A percentile compares a stretch with the other conserved stretches of the same genome.
Conservation (phyloP, 2,797 vertebrate species). For the Botia almorhae region DNA sequence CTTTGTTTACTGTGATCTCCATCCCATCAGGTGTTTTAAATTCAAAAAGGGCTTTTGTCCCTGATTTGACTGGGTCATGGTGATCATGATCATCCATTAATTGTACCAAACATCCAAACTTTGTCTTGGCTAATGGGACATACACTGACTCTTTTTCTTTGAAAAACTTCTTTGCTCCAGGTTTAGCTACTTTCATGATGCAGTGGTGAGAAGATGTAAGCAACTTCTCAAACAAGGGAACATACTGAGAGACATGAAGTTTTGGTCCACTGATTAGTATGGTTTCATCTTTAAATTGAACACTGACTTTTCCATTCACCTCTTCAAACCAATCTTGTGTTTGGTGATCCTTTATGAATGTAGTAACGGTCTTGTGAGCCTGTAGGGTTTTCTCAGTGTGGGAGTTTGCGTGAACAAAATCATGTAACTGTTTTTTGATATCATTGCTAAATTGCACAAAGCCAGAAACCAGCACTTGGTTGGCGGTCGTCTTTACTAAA, state of each 20-base stretch:
- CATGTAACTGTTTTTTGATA: slow-evolving; percentile 63
- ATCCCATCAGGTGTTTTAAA: slow-evolving; percentile 71
- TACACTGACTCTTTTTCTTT: slow-evolving; percentile 66
- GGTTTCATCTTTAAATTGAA: slow-evolving; percentile 68
- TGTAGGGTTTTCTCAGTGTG: slow-evolving; percentile 67
- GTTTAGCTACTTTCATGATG: slow-evolving; percentile 68
- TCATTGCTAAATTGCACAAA: slow-evolving; percentile 64
- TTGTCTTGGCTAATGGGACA: slow-evolving; percentile 52
- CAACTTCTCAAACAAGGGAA: slow-evolving; percentile 56
- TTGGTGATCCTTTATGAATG: slow-evolving; percentile 75
- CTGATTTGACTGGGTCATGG: slow-evolving; percentile 10
- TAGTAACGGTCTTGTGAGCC: slow-evolving; percentile 61
- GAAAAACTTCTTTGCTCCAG: slow-evolving; percentile 82
- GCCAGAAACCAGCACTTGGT: slow-evolving; percentile 78
- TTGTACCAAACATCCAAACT: slow-evolving; percentile 76
- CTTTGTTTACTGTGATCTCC: slow-evolving; percentile 75
- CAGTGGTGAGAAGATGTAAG: slow-evolving; percentile 67
- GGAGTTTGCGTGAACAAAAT: slow-evolving; percentile 78
- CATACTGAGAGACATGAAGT: slow-evolving; percentile 65
- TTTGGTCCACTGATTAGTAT: slow-evolving; percentile 80
- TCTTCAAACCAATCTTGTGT: slow-evolving; percentile 53
- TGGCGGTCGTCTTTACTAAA: slow-evolving; percentile 54
- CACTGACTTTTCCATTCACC: slow-evolving; percentile 57
- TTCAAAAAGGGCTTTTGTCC: slow-evolving; percentile 44
- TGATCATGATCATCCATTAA: slow-evolving; percentile 66